These are phyloP conservation scores for Chymomyza amoena DNA, from an alignment of 2,888 invertebrate genomes.

Conservation along the genomic window DNA sequence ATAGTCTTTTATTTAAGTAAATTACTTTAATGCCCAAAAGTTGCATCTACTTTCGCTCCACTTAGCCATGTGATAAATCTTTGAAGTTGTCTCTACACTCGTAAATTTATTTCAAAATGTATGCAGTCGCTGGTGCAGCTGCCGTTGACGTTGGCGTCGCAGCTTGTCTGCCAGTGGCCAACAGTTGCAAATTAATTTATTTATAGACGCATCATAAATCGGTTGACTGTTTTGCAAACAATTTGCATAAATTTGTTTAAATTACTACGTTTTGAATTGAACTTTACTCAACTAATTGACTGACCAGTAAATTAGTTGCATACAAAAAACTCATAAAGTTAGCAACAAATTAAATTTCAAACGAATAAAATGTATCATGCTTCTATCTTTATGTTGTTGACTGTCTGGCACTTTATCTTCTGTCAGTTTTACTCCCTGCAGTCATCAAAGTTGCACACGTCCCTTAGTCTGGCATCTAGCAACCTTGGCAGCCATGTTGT, in stretches of 20 bases:
- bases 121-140: background rate
- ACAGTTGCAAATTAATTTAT: conserved; percentile 60
- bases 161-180: background rate
- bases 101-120: background rate
- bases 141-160: background rate
- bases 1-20: conserved; percentile 40
- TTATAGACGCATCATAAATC: conserved; percentile 50
- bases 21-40: conserved; percentile 54
- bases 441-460: conserved; percentile 56
- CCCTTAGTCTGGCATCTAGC: conserved; percentile 27
- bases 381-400: conserved; percentile 22
- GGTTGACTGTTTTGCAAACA: conserved; percentile 36
- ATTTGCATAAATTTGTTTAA: conserved; percentile 15
- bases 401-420: conserved; percentile 63
- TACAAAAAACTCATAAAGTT: conserved; percentile 60
- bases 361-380: conserved; percentile 46
- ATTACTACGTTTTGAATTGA: conserved; percentile 5
- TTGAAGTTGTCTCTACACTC: conserved; percentile 23
- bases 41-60: conserved; percentile 24
- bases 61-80: conserved; percentile 52
- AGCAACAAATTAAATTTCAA: conserved; percentile 71
- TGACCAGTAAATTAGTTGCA: background rate
- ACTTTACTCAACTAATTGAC: background rate
- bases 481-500: conserved; percentile 10
- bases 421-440: conserved; percentile 10